Base-by-base conservation (phyloP, 92 coral and sea anemone species). In the Porites lobata region DNA sequence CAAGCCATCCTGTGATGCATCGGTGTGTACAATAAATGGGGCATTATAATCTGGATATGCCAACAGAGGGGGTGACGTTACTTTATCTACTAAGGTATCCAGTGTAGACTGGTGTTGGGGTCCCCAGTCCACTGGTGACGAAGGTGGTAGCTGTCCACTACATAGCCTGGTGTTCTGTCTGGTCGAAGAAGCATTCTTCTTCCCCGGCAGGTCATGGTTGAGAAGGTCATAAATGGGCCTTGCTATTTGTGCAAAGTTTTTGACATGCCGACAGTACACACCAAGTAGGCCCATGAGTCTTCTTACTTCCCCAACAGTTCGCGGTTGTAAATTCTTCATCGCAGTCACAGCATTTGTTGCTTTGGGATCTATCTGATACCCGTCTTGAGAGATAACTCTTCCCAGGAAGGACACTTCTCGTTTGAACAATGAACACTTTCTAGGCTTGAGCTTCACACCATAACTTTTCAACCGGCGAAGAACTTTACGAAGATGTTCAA, bases 401-500 rank as follows among this genome's bases (percentile, higher is more conserved):
- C 92, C 89, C 50, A 88, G 83, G 64, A 76, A 26, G 5, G 52
- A 57, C 66, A 24, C 80, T 76, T 26, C 80, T 21, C 10, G 76
- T 10, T 71, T 71, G 56, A 71, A 50, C 20, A 91, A 65, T 38
- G 56, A 75, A 74, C 94, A 91, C 78, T 81, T 90, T 75, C 71
- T 74, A 10, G 93, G 79, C 47, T 79, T 90, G 22, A 86, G 50
- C 47, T 90, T 86, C 17, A 91, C 88, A 13, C 94, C 91, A 81
- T 81, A 83, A 56, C 75, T 68, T 56, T 69, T 81, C 84, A 91
- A 71, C 54, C 88, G 65, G 51, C 62, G 87, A 9, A 91, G 88
- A 53, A 91, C 94, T 75, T 64, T 69, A 75, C 91, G 86, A 1
- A 91, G 85, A 54, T 91, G 86, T 66, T 87, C 94, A 65, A 87